phyloP scores from a whole-genome alignment of 2,888 invertebrate species.

The Lysandra coridon region DNA sequence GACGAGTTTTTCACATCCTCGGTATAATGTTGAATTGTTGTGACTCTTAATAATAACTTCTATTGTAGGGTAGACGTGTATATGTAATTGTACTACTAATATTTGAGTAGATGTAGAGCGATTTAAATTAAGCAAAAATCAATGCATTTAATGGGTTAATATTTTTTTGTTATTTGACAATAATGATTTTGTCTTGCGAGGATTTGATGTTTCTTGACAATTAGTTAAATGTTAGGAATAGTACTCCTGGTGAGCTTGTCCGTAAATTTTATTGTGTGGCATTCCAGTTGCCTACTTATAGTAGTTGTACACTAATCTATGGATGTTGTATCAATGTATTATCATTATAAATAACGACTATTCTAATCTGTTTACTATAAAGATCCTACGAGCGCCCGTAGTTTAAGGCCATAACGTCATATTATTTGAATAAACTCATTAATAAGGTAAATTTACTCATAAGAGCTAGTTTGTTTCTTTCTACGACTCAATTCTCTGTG shows the following conservation, averaged over 20 bases:
- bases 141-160: constrained; percentile 68
- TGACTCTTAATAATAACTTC: constrained; percentile 61
- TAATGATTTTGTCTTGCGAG: constrained; percentile 39
- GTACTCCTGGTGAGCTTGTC: constrained; percentile 38
- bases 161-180: constrained; percentile 47
- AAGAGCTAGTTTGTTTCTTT: not conserved
- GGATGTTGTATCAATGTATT: constrained; percentile 32
- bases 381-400: not conserved
- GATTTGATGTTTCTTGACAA: constrained; percentile 24
- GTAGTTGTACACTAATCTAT: constrained; percentile 34
- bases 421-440: not conserved
- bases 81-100: constrained; percentile 58
- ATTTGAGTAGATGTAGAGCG: constrained; percentile 58
- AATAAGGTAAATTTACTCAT: not conserved
- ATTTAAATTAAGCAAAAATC: constrained; percentile 51
- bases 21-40: constrained; percentile 50
- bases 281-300: constrained; percentile 37
- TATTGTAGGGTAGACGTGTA: constrained; percentile 58
- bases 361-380: constrained; percentile 24
- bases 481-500: not conserved
- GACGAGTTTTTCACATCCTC: not conserved
- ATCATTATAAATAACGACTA: constrained; percentile 21
- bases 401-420: constrained; percentile 9
- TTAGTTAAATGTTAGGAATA: constrained; percentile 34
- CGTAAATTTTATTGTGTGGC: constrained; percentile 35